Base-by-base conservation (phyloP, 2,888 invertebrate species). In the Lissonota sp. region DNA sequence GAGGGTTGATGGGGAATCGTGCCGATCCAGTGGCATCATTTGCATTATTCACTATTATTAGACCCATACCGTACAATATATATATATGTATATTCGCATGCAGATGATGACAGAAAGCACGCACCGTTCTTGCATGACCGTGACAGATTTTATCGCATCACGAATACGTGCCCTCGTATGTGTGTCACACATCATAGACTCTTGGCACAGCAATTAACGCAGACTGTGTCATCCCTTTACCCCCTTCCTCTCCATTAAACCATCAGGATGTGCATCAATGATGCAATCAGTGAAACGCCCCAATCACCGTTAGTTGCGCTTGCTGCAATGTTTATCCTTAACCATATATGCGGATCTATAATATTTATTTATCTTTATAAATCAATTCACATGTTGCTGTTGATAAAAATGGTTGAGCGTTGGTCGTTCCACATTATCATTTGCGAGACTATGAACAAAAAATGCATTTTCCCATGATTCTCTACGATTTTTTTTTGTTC, bases 221-320 rank as follows among this genome's bases (percentile, higher is more conserved):
- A 73, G 57, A 62, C 51, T 39, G 58, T 58, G 73, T 80, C 40
- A 51, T 49, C 57, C 58, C 26, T 26, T 26, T 26, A 26, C 26
- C 26, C 26, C 26, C 3, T 3, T 3, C 26, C 26, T 3, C 26
- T 3, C 69, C 69, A 77, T 80, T 80, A 80, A 77, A 63, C 77
- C 63, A 77, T 80, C 73, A 69, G 63, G 63, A 64, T 80, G 57
- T 71, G 80, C 76, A 80, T 80, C 72, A 69, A 80, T 77, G 80
- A 80, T 77, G 76, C 80, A 80, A 80, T 80, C 80, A 80, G 80
- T 40, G 51, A 69, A 80, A 77, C 80, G 63, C 63, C 62, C 67
- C 69, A 80, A 80, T 77, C 69, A 76, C 69, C 58, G 73, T 57
- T 77, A 53, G 73, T 69, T 64, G 64, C 42, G 57, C 58, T 73